These are phyloP conservation scores for Stichopus chloronotus DNA, from an alignment of 35 echinoderm and acorn worm genomes.

Conservation along the genomic window DNA sequence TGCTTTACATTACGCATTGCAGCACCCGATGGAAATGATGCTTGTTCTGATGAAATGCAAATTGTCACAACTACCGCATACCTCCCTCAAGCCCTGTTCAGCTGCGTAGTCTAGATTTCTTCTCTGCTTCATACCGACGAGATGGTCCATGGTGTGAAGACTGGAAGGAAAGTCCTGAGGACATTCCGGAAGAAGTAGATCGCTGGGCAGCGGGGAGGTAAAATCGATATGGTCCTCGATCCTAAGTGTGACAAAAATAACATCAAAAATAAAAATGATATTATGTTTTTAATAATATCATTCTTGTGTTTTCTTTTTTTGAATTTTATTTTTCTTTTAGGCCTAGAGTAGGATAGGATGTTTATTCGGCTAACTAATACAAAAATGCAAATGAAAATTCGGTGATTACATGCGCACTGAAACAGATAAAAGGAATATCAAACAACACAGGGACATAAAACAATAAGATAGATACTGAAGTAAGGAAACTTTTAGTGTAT, in stretches of 20 bases:
- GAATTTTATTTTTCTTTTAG: background rate
- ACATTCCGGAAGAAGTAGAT: constrained; percentile 59
- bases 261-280: constrained; percentile 10
- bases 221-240: constrained; percentile 93
- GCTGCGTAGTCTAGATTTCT: constrained; percentile 63
- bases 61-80: background rate
- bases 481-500: too few species aligned
- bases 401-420: too few species aligned
- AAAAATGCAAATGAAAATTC: too few species aligned
- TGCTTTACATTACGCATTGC: too few species aligned
- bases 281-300: background rate
- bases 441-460: too few species aligned
- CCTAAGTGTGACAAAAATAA: constrained; percentile 26
- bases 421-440: too few species aligned
- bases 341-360: too few species aligned
- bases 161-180: constrained; percentile 62
- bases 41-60: too few species aligned
- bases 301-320: background rate
- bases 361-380: too few species aligned
- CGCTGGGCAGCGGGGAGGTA: background rate
- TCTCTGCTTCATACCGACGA: constrained; percentile 65
- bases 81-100: constrained; percentile 89
- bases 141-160: constrained; percentile 90
- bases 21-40: too few species aligned
- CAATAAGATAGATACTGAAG: too few species aligned